Evolutionary conservation across 2,113 vertebrate species (phyloP), one percentile per base, ranked within the genome.

Genomic region (Ictalurus furcatus): DNA sequence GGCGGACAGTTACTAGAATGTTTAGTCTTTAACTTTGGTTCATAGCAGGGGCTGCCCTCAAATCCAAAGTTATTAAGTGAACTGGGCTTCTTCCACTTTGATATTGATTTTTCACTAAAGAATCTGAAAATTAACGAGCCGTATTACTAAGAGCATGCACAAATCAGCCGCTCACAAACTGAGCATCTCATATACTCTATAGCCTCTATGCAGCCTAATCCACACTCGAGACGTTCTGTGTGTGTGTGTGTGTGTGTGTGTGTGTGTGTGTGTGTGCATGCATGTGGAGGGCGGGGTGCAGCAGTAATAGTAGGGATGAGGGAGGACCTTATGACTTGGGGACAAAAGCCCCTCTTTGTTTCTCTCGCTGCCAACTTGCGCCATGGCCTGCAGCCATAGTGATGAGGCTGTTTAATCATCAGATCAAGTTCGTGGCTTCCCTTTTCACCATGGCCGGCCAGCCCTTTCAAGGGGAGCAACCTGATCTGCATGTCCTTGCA

Each of bases 401-500:
- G 94, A 95, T 95, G 94, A 87, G 93, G 91, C 93, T 93, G 92
- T 95, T 94, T 94, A 95, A 95, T 95, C 92, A 92, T 94, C 93
- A 94, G 94, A 95, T 95, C 93, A 82, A 93, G 94, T 94, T 95
- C 94, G 93, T 92, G 91, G 91, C 93, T 94, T 93, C 90, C 93
- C 91, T 94, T 95, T 94, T 92, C 92, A 93, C 90, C 90, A 88
- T 84, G 80, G 92, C 91, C 88, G 59, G 91, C 92, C 91, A 89
- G 89, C 89, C 56, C 84, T 94, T 93, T 95, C 94, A 92, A 94
- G 93, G 91, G 89, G 87, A 89, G 90, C 90, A 95, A 95, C 91
- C 89, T 30, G 90, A 95, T 94, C 93, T 92, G 89, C 92, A 85
- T 91, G 93, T 94, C 90, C 90, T 92, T 92, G 91, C 91, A 93